These are phyloP conservation scores for Acanthornis magna DNA, from an alignment of 2,797 vertebrate species.

Conservation along the genomic window DNA sequence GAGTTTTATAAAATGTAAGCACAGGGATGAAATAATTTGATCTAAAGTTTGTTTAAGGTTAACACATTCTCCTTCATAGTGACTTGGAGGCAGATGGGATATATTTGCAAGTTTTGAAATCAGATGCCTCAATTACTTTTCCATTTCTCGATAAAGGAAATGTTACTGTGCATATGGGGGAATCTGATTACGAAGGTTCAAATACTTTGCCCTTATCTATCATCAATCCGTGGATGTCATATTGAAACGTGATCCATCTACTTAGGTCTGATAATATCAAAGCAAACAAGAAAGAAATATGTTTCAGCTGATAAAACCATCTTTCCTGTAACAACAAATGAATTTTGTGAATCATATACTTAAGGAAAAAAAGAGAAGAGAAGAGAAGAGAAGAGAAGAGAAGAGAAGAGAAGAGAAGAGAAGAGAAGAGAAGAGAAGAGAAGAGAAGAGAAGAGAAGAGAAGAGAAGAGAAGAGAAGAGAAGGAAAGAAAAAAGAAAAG, in stretches of 20 bases:
- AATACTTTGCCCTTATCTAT: constrained; percentile 31
- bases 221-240: neutral
- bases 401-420: neutral
- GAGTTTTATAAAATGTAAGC: neutral
- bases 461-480: too few relatives aligned
- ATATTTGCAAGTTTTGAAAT: constrained; percentile 42
- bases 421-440: too few relatives aligned
- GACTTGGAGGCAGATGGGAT: neutral
- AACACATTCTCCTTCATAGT: neutral
- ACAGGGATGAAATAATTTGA: neutral
- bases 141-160: constrained; percentile 1
- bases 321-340: neutral
- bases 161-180: constrained; percentile 3
- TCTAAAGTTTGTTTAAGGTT: constrained; percentile 22
- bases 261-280: constrained; percentile 28
- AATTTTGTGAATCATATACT: neutral
- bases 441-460: too few relatives aligned
- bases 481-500: too few relatives aligned
- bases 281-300: constrained; percentile 47
- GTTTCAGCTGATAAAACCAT: constrained; percentile 23
- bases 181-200: constrained; percentile 26
- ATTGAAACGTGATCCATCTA: constrained; percentile 13
- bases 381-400: too few relatives aligned
- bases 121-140: constrained; percentile 17
- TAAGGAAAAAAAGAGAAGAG: neutral